phyloP scores from a whole-genome alignment of 2,113 vertebrate genomes.

The Cynopterus brachyotis region DNA sequence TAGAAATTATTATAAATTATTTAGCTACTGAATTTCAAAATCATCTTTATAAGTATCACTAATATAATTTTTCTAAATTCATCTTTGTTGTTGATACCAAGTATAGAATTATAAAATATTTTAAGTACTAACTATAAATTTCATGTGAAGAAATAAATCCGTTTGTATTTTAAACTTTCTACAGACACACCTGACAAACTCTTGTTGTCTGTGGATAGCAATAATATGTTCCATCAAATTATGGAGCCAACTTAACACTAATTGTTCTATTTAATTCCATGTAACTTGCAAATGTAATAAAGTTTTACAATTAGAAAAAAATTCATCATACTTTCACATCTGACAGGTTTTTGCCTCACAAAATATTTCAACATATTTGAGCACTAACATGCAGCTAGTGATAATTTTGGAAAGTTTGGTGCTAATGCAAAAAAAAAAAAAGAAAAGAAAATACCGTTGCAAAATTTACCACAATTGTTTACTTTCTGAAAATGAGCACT shows the following conservation, averaged over 20 bases:
- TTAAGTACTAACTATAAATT: background rate
- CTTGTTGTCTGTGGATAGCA: background rate
- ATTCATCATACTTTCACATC: conserved; percentile 35
- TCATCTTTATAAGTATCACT: background rate
- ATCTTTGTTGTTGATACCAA: background rate
- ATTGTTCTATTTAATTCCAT: conserved; percentile 2
- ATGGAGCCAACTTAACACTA: background rate
- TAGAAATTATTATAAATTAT: background rate
- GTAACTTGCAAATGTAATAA: background rate
- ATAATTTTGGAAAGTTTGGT: conserved; percentile 63
- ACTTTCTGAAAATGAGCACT: conserved; percentile 75
- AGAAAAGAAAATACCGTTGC: conserved; percentile 46
- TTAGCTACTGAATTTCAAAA: background rate
- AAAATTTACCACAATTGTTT: conserved; percentile 75
- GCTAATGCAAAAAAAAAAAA: conserved; percentile 28
- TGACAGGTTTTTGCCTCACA: conserved; percentile 42
- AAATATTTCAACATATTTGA: conserved; percentile 57
- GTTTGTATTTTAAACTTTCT: background rate
- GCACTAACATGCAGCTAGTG: conserved; percentile 47
- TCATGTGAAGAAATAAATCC: background rate
- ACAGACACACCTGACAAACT: background rate
- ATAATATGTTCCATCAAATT: background rate
- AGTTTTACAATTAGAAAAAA: conserved; percentile 20
- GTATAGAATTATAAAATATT: background rate
- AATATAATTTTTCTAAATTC: background rate